These are phyloP conservation scores for Sterrhoptilus dennistouni DNA, from an alignment of 2,113 vertebrate species.

Conservation along the genomic window DNA sequence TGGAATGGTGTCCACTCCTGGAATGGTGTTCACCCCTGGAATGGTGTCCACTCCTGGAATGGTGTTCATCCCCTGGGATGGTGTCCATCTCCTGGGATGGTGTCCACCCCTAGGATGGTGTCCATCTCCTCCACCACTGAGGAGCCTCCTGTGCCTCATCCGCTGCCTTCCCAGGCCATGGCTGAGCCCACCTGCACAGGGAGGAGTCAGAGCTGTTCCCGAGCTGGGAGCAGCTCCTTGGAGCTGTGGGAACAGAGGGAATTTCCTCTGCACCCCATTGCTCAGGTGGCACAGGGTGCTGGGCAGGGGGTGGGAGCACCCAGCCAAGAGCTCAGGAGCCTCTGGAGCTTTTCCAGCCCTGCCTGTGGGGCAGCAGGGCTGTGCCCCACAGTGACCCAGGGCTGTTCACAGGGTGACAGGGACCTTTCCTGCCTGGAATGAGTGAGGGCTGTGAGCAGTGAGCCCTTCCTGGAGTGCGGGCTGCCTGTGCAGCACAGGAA, in stretches of 20 bases:
- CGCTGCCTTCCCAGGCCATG: neutral
- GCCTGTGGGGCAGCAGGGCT: neutral
- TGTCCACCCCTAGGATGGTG: fast-evolving
- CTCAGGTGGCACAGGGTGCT: fast-evolving
- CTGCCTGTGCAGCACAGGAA: neutral
- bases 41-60: fast-evolving
- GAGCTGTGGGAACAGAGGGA: neutral
- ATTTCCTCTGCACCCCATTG: fast-evolving
- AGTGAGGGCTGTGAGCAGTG: fast-evolving
- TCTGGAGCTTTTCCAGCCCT: neutral
- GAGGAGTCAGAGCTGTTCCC: neutral
- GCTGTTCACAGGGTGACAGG: fast-evolving
- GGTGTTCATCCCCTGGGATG: neutral
- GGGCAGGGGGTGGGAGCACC: neutral
- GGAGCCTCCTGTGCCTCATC: neutral
- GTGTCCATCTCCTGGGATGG: fast-evolving
- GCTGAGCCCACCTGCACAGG: neutral
- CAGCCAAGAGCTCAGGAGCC: neutral
- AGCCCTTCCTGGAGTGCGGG: neutral
- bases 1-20: no score
- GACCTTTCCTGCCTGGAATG: neutral
- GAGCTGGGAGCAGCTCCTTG: neutral
- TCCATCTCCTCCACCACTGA: neutral
- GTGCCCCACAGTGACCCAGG: neutral
- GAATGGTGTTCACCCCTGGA: neutral